Evolutionary conservation across 2,888 invertebrate genomes (phyloP).

Genomic region (Cephus sareptanus): DNA sequence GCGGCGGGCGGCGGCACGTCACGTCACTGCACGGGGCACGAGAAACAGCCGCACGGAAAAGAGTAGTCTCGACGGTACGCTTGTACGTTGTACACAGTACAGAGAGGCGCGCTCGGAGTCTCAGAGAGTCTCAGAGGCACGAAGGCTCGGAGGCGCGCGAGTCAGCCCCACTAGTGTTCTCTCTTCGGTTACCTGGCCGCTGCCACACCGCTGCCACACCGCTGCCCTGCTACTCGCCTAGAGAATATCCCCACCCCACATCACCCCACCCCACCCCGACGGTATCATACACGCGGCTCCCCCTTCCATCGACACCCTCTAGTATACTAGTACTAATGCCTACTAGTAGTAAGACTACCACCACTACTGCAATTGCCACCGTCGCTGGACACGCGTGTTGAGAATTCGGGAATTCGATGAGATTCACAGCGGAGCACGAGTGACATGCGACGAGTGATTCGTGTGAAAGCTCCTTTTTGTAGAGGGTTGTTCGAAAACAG

Average conservation of each 20-base stretch:
- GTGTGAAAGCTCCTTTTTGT: slow-evolving; percentile 9
- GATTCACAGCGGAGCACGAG: not conserved
- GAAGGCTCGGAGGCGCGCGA: slow-evolving; percentile 38
- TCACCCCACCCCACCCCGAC: slow-evolving; percentile 20
- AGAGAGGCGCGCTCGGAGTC: not conserved
- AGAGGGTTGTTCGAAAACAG: not conserved
- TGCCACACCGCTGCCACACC: slow-evolving; percentile 40
- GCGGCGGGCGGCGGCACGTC: slow-evolving; percentile 2
- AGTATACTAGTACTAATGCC: not conserved
- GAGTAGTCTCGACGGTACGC: not conserved
- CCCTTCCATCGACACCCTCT: slow-evolving; percentile 26
- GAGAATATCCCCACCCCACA: slow-evolving; percentile 54
- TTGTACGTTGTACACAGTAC: slow-evolving; percentile 22
- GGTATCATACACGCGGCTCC: slow-evolving; percentile 51
- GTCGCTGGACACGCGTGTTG: slow-evolving; percentile 14
- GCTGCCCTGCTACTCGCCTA: slow-evolving; percentile 51
- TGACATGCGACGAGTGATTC: not conserved
- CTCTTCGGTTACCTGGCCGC: slow-evolving; percentile 59
- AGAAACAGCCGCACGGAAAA: not conserved
- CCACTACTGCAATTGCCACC: slow-evolving; percentile 13
- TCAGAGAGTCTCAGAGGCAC: not conserved
- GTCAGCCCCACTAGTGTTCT: slow-evolving; percentile 61
- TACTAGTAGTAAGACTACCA: not conserved
- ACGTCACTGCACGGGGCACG: slow-evolving; percentile 25
- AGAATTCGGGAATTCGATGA: not conserved